Evolutionary conservation across 2,888 invertebrate species (phyloP).

Genomic region (Eilema griseolum): DNA sequence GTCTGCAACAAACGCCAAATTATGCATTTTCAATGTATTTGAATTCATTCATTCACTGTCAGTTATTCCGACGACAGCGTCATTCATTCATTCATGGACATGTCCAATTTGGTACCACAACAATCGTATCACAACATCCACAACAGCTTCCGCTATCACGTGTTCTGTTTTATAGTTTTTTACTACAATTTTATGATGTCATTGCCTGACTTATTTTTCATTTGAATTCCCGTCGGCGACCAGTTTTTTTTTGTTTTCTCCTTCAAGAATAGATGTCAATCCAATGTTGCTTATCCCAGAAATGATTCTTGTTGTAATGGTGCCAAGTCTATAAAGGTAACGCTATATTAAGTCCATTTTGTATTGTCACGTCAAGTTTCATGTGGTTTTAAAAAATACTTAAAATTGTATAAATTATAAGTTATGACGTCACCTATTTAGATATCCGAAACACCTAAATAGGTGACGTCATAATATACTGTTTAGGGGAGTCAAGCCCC

Average conservation of each 20-base stretch:
- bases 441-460: too few relatives aligned
- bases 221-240: not conserved
- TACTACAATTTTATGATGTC: conserved; percentile 3
- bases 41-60: conserved; percentile 3
- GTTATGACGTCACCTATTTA: not conserved
- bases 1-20: not conserved
- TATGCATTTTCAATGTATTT: not conserved
- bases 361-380: not conserved
- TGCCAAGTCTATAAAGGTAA: conserved; percentile 23
- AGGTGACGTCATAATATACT: not conserved
- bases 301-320: conserved; percentile 9
- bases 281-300: conserved; percentile 1
- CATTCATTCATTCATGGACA: not conserved
- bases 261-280: conserved; percentile 3
- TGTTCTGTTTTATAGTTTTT: not conserved
- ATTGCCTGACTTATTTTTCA: conserved; percentile 2
- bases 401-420: not conserved
- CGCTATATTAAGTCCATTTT: not conserved
- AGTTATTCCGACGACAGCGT: not conserved
- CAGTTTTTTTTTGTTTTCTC: not conserved
- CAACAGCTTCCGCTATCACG: conserved; percentile 4
- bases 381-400: not conserved
- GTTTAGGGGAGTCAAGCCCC: not conserved
- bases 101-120: not conserved
- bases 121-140: not conserved